Conservation (phyloP, 2,797 vertebrate species). For the Prionace glauca region DNA sequence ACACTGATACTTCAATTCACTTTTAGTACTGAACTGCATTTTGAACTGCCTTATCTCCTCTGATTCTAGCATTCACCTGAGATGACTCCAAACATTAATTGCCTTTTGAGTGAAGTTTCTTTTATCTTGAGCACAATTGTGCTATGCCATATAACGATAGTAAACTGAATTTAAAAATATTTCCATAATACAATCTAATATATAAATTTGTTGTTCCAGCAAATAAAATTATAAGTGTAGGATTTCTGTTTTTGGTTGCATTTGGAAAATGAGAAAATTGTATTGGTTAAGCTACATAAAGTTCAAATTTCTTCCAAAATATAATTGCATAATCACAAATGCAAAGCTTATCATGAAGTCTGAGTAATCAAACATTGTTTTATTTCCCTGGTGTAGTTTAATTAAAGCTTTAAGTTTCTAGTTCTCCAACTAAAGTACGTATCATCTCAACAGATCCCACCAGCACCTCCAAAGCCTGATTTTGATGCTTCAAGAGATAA, state of each 20-base stretch:
- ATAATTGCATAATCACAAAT: not conserved
- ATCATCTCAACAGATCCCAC: conserved; percentile 75
- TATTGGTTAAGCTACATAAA: not conserved
- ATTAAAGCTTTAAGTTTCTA: too few species aligned
- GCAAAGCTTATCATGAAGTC: not conserved
- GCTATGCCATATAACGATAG: not conserved
- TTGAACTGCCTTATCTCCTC: not conserved
- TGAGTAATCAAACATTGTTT: not conserved
- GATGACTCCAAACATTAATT: not conserved
- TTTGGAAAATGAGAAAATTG: not conserved
- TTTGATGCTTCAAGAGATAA: conserved; percentile 97
- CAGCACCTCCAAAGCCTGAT: conserved; percentile 89
- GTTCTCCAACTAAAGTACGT: not conserved
- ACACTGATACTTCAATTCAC: not conserved
- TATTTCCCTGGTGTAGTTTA: too few species aligned
- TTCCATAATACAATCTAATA: not conserved
- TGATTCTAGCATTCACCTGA: not conserved
- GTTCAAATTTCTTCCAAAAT: not conserved
- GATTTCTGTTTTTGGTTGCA: not conserved
- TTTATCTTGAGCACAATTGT: not conserved
- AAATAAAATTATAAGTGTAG: not conserved
- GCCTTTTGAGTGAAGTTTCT: not conserved
- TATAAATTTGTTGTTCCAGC: not conserved
- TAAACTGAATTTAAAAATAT: not conserved
- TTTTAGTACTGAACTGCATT: not conserved